Conservation (phyloP, 2,888 invertebrate species). For the Rhingia rostrata region DNA sequence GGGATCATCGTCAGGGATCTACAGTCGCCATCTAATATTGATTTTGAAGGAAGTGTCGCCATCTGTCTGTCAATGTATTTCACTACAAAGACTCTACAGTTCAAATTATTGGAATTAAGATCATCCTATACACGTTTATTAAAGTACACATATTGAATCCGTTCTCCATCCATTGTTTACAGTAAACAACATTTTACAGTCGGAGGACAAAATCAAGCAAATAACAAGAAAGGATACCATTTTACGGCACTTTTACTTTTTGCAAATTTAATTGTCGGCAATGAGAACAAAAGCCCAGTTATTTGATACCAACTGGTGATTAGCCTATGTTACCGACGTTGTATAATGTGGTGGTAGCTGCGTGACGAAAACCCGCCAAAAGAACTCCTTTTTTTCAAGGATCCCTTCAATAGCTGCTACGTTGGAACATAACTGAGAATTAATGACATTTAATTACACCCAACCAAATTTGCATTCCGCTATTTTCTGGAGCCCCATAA, state of each 20-base stretch:
- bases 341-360: background rate
- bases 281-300: constrained; percentile 17
- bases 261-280: constrained; percentile 44
- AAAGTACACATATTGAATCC: background rate
- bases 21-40: too few relatives aligned
- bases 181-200: background rate
- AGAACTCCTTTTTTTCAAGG: background rate
- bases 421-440: constrained; percentile 42
- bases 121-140: too few relatives aligned
- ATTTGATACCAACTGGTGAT: constrained; percentile 1
- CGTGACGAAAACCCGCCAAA: constrained; percentile 2
- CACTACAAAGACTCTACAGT: too few relatives aligned
- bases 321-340: background rate
- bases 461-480: constrained; percentile 7
- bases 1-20: too few relatives aligned
- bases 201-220: constrained; percentile 24
- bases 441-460: constrained; percentile 54
- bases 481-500: background rate
- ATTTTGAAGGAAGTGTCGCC: too few relatives aligned
- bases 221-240: constrained; percentile 40
- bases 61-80: too few relatives aligned
- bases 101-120: too few relatives aligned
- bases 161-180: background rate
- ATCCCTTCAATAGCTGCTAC: constrained; percentile 7
- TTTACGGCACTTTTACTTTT: constrained; percentile 33